Percentiles rank a stretch among this genome's conserved stretches.
Conservation (phyloP, 2,888 invertebrate species). For the Dorcus parallelipipedus region DNA sequence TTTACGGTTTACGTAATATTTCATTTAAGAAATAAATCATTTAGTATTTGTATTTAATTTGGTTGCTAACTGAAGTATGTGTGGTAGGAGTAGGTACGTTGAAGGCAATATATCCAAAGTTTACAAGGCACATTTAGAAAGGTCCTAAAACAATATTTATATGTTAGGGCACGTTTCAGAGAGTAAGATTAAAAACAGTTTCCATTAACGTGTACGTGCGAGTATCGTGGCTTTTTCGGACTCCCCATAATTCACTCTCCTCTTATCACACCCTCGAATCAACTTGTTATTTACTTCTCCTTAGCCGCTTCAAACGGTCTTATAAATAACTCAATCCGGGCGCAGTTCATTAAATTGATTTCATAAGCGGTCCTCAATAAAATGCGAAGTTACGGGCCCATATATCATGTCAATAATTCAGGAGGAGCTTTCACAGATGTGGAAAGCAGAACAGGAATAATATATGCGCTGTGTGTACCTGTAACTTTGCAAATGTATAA, state of each 20-base stretch:
- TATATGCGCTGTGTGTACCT: neutral
- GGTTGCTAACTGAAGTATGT: no score
- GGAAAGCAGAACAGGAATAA: neutral
- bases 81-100: no score
- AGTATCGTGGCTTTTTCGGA: neutral
- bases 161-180: constrained; percentile 6
- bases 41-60: no score
- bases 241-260: neutral
- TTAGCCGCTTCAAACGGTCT: neutral
- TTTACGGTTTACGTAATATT: no score
- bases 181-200: constrained; percentile 5
- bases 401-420: constrained; percentile 1
- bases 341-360: constrained; percentile 2
- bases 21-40: no score
- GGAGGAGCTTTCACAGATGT: neutral
- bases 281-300: neutral
- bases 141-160: constrained; percentile 7
- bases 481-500: constrained; percentile 1
- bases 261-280: neutral
- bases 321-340: constrained; percentile 3
- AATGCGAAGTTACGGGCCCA: neutral
- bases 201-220: constrained; percentile 5
- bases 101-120: no score
- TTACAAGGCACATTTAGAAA: no score
- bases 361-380: neutral